Conservation (phyloP, 2,888 invertebrate genomes). For the Pteria penguin region DNA sequence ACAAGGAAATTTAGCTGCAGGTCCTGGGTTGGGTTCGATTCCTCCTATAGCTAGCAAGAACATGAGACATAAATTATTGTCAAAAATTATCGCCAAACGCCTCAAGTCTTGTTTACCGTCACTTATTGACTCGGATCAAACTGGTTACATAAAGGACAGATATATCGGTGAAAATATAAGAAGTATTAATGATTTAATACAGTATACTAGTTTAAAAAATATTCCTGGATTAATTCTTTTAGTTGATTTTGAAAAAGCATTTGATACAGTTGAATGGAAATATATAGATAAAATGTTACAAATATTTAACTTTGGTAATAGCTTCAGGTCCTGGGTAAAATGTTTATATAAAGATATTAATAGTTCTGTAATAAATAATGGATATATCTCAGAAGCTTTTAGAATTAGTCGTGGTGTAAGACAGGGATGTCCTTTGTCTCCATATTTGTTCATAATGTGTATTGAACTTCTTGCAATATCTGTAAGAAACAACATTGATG, state of each 20-base stretch:
- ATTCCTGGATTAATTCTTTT: constrained; percentile 19
- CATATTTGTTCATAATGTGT: constrained; percentile 4
- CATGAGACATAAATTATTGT: neutral
- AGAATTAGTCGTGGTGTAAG: constrained; percentile 1
- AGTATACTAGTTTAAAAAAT: constrained; percentile 15
- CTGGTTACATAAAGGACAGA: neutral
- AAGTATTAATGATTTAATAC: neutral
- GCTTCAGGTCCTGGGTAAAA: too few species aligned
- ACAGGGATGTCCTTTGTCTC: constrained; percentile 19
- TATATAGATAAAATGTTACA: constrained; percentile 28
- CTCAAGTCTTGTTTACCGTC: neutral
- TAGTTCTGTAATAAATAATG: too few species aligned
- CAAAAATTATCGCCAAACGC: neutral
- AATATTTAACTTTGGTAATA: too few species aligned
- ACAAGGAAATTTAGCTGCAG: too few species aligned
- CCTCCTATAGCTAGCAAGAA: neutral
- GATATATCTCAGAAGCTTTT: constrained; percentile 4
- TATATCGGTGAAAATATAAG: neutral
- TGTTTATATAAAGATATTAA: too few species aligned
- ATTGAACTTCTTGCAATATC: constrained; percentile 1
- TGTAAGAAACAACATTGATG: constrained; percentile 5
- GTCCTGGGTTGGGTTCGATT: neutral
- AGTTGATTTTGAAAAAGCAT: constrained; percentile 25
- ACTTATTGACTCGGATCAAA: neutral
- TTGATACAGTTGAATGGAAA: constrained; percentile 16